Conservation (phyloP, 2,888 invertebrate species). For the Linyphia triangularis region DNA sequence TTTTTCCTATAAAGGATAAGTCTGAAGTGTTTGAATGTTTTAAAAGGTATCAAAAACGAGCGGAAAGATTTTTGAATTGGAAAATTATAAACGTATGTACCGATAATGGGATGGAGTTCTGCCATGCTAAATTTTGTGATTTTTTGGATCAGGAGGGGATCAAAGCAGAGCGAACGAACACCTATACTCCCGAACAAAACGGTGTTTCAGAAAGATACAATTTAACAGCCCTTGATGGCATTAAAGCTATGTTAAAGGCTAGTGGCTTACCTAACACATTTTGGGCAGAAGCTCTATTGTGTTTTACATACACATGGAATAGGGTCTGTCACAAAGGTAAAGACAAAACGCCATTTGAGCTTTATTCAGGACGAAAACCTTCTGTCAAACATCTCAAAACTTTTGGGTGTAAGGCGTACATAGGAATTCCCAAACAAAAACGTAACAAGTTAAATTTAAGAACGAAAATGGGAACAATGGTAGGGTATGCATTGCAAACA, state of each 20-base stretch:
- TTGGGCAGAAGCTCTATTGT: slow-evolving; percentile 14
- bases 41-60: too few relatives aligned
- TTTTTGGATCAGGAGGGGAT: neutral
- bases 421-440: neutral
- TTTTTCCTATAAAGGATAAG: too few relatives aligned
- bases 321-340: neutral
- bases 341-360: neutral
- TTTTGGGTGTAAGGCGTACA: neutral
- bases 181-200: neutral
- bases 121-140: neutral
- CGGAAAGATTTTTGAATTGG: neutral
- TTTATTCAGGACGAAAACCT: neutral
- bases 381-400: neutral
- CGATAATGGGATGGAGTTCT: slow-evolving; percentile 7
- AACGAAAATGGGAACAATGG: neutral
- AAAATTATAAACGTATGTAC: slow-evolving; percentile 15
- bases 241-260: neutral
- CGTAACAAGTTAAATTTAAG: neutral
- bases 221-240: neutral
- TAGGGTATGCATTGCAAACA: neutral
- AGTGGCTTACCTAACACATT: neutral
- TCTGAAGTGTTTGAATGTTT: too few relatives aligned
- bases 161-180: neutral
- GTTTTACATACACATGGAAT: neutral
- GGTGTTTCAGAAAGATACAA: neutral